Evolutionary conservation across 2,888 invertebrate genomes (phyloP).

Genomic region (Invenusta paracnida): DNA sequence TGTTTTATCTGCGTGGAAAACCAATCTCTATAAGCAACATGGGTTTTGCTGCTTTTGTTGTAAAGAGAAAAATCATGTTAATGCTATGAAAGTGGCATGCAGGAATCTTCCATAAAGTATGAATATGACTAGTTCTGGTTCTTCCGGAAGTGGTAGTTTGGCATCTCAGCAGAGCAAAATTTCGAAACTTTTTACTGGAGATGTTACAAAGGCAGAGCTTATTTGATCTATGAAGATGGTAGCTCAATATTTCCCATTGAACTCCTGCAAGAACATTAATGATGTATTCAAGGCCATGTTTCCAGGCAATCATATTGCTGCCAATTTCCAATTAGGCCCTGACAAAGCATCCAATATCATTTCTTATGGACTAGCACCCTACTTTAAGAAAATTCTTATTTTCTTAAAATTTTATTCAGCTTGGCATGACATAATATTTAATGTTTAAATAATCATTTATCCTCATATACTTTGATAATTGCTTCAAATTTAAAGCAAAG

Average conservation of each 20-base stretch:
- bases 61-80: background rate
- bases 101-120: background rate
- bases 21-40: background rate
- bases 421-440: background rate
- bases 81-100: background rate
- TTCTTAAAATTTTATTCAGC: background rate
- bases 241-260: background rate
- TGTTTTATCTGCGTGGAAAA: background rate
- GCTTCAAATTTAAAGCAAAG: no score
- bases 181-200: background rate
- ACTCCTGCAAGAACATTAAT: background rate
- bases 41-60: background rate
- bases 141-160: background rate
- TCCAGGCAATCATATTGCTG: conserved; percentile 23
- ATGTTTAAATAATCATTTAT: no score
- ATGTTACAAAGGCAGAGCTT: background rate
- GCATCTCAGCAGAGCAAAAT: background rate
- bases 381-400: background rate
- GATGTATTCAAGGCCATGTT: background rate
- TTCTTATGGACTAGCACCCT: conserved; percentile 23
- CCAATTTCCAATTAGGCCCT: conserved; percentile 18
- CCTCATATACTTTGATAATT: no score
- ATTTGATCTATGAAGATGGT: background rate
- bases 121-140: background rate
- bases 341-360: background rate